Percentiles rank a stretch among this genome's conserved stretches.
These are phyloP conservation scores for Ophiodon elongatus DNA, from an alignment of 2,113 vertebrate genomes.

Conservation along the genomic window DNA sequence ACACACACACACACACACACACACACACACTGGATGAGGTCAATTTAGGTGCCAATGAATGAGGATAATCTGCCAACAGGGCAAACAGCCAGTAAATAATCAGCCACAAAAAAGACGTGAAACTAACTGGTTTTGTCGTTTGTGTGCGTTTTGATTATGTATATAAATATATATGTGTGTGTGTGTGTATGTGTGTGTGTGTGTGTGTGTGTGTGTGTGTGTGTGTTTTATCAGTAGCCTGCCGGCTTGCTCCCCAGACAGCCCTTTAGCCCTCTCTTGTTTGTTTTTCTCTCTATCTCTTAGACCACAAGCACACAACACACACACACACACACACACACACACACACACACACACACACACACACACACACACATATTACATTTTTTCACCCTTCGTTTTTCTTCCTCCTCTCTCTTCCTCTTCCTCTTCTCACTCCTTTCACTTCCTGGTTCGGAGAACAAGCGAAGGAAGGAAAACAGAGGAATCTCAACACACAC, in stretches of 20 bases:
- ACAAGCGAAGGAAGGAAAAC: neutral
- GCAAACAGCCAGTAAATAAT: conserved; percentile 46
- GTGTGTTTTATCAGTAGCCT: conserved; percentile 28
- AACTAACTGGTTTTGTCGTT: conserved; percentile 14
- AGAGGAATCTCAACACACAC: conserved; percentile 3
- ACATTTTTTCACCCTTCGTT: no score
- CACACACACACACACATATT: conserved; percentile 25
- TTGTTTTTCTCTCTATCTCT: conserved; percentile 17
- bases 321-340: conserved; percentile 12
- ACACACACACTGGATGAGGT: neutral
- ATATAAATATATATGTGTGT: neutral
- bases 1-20: neutral
- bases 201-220: conserved; percentile 16
- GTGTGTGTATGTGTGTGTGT: conserved; percentile 16
- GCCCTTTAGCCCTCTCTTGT: conserved; percentile 36
- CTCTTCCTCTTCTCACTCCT: neutral
- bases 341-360: conserved; percentile 10
- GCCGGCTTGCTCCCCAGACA: conserved; percentile 37
- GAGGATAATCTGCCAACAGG: conserved; percentile 33
- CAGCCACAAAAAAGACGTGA: neutral
- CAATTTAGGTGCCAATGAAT: conserved; percentile 24
- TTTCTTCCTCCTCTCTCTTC: neutral
- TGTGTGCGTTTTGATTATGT: conserved; percentile 4
- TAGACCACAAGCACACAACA: conserved; percentile 1
- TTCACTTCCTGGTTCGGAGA: neutral